Evolutionary conservation across 2,797 vertebrate species (phyloP), one percentile per base, ranked within the genome.

Genomic region (Diceros bicornis): DNA sequence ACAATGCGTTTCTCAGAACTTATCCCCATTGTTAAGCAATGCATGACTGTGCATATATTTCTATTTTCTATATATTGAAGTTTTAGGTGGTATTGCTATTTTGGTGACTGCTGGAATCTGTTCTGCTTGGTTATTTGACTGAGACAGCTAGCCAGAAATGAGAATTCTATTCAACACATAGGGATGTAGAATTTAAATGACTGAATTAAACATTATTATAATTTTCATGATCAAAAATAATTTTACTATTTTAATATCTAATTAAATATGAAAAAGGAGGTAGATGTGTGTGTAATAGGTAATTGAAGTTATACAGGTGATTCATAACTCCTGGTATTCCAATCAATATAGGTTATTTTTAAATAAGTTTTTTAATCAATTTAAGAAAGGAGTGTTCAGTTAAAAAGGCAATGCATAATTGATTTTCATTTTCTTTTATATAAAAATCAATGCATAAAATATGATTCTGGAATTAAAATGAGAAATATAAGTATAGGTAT

Each of bases 351-450:
- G 4, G 32, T 96, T 66, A 44, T 66, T 78, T 61, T 86, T 85
- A 57, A 87, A 87, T 91, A 59, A 32, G 25, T 72, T 89, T 95
- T 77, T 50, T 17, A 82, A 89, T 97, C 20, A 77, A 47, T 68
- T 69, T 8, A 64, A 64, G 17, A 87, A 44, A 61, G 6, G 9
- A 27, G 47, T 37, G 6, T 77, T 75, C 32, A 74, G 17, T 61
- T 82, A 57, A 55, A 90, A 86, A n/a, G 2, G 4, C 41, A 89
- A 69, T 27, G 2, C 12, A 23, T 50, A 57, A 64, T 41, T 69
- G 75, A 89, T 71, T 94, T 88, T 69, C 50, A 52, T 74, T 89
- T 95, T 74, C 4, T 23, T 89, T 55, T 27, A 44, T 17, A 52
- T 68, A 82, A 68, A 66, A 66, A 88, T 88, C 50, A 88, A 77